Base-by-base conservation (phyloP, 2,888 invertebrate species). In the Cepaea hortensis region DNA sequence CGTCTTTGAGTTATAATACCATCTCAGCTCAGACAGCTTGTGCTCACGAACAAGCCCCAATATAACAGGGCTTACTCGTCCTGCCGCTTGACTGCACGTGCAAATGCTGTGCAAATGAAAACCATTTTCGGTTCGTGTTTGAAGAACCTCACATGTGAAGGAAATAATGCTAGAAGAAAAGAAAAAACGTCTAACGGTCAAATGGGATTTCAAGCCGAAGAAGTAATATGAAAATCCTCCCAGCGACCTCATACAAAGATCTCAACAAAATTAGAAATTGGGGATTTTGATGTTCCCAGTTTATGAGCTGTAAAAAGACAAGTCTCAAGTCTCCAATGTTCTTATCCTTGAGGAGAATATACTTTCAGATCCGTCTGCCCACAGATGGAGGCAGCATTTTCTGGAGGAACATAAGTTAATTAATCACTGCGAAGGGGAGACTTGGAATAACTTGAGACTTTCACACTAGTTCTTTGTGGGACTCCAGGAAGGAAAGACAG, bases 81-180 rank as follows among this genome's bases (percentile, higher is more conserved):
- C 85, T 68, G 61, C 55, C 70, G 85, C 65, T 7, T 75, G 68
- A 68, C 68, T 70, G 77, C 35, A 85, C 79, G n/a, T 13, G 79
- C 79, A 85, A 85, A 85, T 65, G 70, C 85, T 61, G 48, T 20
- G 79, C 77, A 85, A 85, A 85, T 85, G 77, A 85, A 85, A 77
- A 82, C 82, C 72, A 73, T 72, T 73, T 55, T 72, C 72, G 9
- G n/a, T 46, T 70, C 82, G 18, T 73, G 73, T 82, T 55, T 70
- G 72, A 72, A n/a, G 73, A 68, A 68, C 35, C 68, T 48, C 13
- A 68, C 81, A 20, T 61, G 76, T 9, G 61, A 61, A 79, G 23
- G 20, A 61, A 61, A 61, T 7, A 50, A 77, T 23, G 4, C 13
- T 35, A 23, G 23, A 6, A 73, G 35, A 35, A n/a, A 76, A 76